Evolutionary conservation across 2,797 vertebrate species (phyloP).

Genomic region (Pipistrellus pipistrellus): DNA sequence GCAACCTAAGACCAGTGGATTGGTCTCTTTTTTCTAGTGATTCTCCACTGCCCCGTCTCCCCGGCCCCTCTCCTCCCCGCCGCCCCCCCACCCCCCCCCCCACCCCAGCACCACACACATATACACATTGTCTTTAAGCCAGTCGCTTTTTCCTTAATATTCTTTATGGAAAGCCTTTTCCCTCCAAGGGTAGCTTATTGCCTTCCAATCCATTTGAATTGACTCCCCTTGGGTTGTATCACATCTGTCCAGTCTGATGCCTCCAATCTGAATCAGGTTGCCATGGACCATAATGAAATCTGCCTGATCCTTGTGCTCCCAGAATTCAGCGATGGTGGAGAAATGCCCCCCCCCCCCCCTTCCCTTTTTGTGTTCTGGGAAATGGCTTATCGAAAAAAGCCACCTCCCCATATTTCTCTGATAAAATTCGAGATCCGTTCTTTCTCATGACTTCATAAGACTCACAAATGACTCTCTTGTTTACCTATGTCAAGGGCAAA

Average conservation of each 20-base stretch:
- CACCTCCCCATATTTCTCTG: not conserved
- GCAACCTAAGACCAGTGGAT: not conserved
- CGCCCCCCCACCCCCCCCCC: too few relatives aligned
- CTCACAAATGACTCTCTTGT: not conserved
- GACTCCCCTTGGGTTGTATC: not conserved
- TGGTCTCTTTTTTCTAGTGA: not conserved
- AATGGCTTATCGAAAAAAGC: not conserved
- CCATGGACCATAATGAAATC: not conserved
- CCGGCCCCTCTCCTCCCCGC: too few relatives aligned
- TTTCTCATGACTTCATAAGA: not conserved
- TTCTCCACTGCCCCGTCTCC: too few relatives aligned
- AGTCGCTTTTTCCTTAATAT: conserved; percentile 19
- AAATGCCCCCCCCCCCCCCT: not conserved
- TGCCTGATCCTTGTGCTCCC: not conserved
- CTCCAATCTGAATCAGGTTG: not conserved
- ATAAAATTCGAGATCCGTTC: not conserved
- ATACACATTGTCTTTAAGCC: not conserved
- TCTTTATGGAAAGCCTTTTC: not conserved
- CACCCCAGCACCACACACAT: too few relatives aligned
- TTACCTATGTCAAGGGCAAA: conserved; percentile 53
- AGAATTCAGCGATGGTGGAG: not conserved
- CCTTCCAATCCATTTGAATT: conserved; percentile 1
- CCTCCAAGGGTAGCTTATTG: not conserved
- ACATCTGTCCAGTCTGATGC: not conserved
- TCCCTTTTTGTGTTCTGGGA: not conserved